A percentile compares a stretch with the other conserved stretches of the same genome.
phyloP scores from a whole-genome alignment of 2,797 vertebrate genomes.

The Phoeniculus purpureus region DNA sequence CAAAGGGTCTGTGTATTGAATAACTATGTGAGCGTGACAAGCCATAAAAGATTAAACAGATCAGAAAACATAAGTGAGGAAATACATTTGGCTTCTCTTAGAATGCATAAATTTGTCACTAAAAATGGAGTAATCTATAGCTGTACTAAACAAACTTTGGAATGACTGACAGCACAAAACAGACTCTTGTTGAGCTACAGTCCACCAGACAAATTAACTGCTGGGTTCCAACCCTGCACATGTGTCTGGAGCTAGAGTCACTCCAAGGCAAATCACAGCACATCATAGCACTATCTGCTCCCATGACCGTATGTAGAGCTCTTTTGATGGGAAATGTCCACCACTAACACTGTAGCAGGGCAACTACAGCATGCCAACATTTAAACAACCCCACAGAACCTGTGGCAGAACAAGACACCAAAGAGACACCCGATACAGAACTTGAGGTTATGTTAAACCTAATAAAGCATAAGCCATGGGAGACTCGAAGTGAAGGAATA shows the following conservation, averaged over 20 bases:
- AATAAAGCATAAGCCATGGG: too few relatives aligned
- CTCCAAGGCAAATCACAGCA: background rate
- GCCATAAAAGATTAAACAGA: background rate
- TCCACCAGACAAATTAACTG: background rate
- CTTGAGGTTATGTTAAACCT: too few relatives aligned
- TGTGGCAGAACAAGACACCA: too few relatives aligned
- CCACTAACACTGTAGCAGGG: background rate
- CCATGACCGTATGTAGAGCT: background rate
- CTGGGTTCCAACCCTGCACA: background rate
- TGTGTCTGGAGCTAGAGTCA: background rate
- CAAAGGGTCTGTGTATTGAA: background rate
- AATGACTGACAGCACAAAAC: background rate
- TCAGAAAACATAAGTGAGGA: background rate
- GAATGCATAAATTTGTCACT: background rate
- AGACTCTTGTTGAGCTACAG: background rate
- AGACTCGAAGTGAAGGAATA: too few relatives aligned
- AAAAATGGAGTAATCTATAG: background rate
- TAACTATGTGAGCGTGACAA: background rate
- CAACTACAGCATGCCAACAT: background rate
- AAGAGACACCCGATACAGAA: too few relatives aligned
- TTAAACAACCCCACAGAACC: background rate
- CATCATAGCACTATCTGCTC: background rate
- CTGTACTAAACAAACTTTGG: background rate
- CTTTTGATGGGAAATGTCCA: background rate
- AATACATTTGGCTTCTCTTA: background rate